phyloP scores from a whole-genome alignment of 2,113 vertebrate species.

The Bufo bufo region DNA sequence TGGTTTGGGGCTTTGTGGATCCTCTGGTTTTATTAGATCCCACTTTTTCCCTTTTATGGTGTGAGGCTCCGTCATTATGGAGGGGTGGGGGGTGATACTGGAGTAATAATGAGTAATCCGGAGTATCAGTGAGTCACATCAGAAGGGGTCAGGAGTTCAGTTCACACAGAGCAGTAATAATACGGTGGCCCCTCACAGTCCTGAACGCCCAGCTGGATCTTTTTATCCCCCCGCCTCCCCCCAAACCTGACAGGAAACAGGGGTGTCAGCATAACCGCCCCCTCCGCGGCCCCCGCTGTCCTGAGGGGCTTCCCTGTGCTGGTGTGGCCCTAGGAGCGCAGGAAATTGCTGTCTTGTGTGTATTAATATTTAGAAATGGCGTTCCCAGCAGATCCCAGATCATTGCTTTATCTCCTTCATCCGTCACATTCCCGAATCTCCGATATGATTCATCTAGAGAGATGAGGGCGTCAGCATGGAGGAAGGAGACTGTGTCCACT shows the following conservation, averaged over 20 bases:
- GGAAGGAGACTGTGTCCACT: too few relatives aligned
- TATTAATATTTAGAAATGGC: not conserved
- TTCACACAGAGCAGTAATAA: not conserved
- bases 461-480: not conserved
- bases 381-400: not conserved
- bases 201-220: not conserved
- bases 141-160: slow-evolving; percentile 32
- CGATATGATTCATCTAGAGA: not conserved
- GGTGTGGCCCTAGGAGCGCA: not conserved
- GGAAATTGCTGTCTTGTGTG: slow-evolving; percentile 42
- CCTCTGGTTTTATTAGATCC: not conserved
- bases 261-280: not conserved
- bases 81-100: not conserved
- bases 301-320: not conserved
- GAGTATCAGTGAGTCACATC: not conserved
- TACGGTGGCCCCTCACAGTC: not conserved
- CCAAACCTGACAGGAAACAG: not conserved
- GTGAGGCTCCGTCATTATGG: not conserved
- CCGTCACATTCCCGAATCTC: too few relatives aligned
- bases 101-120: not conserved
- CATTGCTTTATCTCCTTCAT: not conserved
- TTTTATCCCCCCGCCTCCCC: slow-evolving; percentile 1
- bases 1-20: too few relatives aligned
- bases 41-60: slow-evolving; percentile 57
- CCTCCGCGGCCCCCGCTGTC: not conserved